Conservation (phyloP, 2,888 invertebrate species). For the Protodeltote pygarga region DNA sequence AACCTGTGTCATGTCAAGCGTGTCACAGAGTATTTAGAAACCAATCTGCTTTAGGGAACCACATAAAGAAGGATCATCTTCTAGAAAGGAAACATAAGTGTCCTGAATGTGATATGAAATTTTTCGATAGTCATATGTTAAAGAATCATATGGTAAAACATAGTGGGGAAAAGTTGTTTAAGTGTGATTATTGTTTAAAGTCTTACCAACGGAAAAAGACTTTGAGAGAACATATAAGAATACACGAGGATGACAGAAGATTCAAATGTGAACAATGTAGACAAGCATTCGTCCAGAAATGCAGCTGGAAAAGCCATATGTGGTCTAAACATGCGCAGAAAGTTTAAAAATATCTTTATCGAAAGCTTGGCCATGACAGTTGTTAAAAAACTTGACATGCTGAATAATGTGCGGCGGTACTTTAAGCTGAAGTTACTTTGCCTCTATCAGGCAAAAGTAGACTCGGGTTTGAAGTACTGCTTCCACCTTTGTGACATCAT, state of each 20-base stretch:
- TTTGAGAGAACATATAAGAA: conserved; percentile 55
- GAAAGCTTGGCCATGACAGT: no score
- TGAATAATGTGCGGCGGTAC: no score
- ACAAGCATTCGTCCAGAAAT: conserved; percentile 47
- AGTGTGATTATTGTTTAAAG: conserved; percentile 68
- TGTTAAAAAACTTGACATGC: no score
- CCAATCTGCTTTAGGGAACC: conserved; percentile 50
- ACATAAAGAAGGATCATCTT: conserved; percentile 68
- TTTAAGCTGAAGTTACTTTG: no score
- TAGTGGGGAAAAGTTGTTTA: conserved; percentile 61
- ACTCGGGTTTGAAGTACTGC: no score
- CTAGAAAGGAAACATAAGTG: conserved; percentile 69
- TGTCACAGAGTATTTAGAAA: conserved; percentile 58
- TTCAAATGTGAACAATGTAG: conserved; percentile 47
- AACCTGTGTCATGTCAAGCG: conserved; percentile 55
- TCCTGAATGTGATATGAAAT: conserved; percentile 69
- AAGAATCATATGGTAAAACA: conserved; percentile 66
- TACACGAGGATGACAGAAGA: conserved; percentile 51
- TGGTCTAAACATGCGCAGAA: conserved; percentile 30
- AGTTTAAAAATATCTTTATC: no score
- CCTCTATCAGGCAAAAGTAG: no score
- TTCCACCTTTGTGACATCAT: no score
- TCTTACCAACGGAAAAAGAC: conserved; percentile 44
- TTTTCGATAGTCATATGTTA: conserved; percentile 50
- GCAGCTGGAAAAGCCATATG: conserved; percentile 44